Percentiles rank a stretch among this genome's conserved stretches.
Conservation (phyloP, 2,888 invertebrate genomes). For the Heliconius aoede region DNA sequence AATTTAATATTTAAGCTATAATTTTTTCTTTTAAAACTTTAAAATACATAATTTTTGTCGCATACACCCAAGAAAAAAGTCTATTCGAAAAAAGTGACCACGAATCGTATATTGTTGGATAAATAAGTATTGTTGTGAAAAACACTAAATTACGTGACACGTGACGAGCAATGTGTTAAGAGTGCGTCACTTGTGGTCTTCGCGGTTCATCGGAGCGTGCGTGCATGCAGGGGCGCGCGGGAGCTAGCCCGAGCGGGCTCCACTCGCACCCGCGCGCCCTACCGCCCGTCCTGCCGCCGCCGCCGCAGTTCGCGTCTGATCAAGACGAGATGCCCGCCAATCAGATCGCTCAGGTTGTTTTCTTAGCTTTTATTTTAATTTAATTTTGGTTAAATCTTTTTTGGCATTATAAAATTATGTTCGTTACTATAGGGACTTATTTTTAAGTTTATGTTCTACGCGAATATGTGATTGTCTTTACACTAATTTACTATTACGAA, state of each 20-base stretch:
- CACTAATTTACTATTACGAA: too few species aligned
- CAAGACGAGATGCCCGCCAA: conserved; percentile 80
- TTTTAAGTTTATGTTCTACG: too few species aligned
- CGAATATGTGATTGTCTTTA: too few species aligned
- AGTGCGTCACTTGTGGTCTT: conserved; percentile 33
- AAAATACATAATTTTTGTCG: not conserved
- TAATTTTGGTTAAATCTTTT: not conserved
- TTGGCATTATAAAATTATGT: not conserved
- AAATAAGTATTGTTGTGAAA: conserved; percentile 11
- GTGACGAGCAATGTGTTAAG: conserved; percentile 36
- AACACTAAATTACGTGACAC: conserved; percentile 7
- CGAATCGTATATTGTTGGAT: not conserved
- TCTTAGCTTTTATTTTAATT: not conserved
- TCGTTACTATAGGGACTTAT: too few species aligned
- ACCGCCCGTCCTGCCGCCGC: conserved; percentile 77
- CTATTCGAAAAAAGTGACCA: not conserved
- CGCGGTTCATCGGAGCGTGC: conserved; percentile 59
- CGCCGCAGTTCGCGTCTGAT: conserved; percentile 77
- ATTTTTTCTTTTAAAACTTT: not conserved
- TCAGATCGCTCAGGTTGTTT: conserved; percentile 78
- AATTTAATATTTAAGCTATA: too few species aligned
- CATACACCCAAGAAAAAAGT: not conserved
- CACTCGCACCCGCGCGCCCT: conserved; percentile 81
- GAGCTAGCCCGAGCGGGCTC: conserved; percentile 78
- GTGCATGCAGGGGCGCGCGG: conserved; percentile 82